Evolutionary conservation across 2,888 invertebrate species (phyloP).

Genomic region (Stenodera caucasica): DNA sequence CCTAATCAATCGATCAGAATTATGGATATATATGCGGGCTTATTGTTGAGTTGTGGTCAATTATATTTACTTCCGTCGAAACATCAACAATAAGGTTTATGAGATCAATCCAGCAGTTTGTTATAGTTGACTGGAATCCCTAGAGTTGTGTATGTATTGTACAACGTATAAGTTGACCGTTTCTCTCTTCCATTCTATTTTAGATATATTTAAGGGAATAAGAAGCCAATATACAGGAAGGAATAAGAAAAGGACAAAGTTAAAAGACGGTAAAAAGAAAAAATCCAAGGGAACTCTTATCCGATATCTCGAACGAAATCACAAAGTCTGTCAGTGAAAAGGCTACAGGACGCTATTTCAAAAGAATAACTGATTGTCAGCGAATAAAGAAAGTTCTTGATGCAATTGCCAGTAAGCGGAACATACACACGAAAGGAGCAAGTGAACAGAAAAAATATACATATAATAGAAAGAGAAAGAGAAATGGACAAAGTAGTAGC

Average conservation of each 20-base stretch:
- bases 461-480: neutral
- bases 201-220: neutral
- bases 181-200: constrained; percentile 8
- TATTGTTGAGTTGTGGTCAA: constrained; percentile 16
- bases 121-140: constrained; percentile 13
- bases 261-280: constrained; percentile 22
- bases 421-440: constrained; percentile 7
- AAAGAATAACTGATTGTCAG: constrained; percentile 54
- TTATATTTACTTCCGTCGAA: constrained; percentile 11
- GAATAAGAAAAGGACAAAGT: neutral
- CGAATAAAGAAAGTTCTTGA: constrained; percentile 42
- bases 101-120: constrained; percentile 12
- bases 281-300: constrained; percentile 45
- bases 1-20: neutral
- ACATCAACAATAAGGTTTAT: constrained; percentile 10
- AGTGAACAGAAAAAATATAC: neutral
- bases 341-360: constrained; percentile 52
- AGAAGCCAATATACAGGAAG: neutral
- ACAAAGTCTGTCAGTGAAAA: constrained; percentile 52
- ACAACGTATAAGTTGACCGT: constrained; percentile 15
- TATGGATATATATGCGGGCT: constrained; percentile 1
- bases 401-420: constrained; percentile 23
- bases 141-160: neutral
- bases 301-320: constrained; percentile 49
- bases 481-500: constrained; percentile 26